Conservation (phyloP, 2,113 vertebrate genomes). For the Myiagra hebetior region DNA sequence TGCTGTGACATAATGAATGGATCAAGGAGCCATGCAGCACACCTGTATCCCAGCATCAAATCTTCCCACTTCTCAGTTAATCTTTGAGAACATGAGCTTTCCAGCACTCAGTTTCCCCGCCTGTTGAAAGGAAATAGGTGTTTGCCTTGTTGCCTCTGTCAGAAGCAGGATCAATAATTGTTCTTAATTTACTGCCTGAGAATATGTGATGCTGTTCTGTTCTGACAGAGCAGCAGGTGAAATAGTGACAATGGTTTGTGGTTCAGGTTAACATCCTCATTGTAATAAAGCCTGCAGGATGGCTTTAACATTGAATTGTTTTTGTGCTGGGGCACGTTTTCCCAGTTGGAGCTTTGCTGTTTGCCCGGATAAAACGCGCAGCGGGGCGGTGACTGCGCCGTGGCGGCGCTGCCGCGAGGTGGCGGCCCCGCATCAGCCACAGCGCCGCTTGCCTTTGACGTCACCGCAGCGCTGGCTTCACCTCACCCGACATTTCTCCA, state of each 20-base stretch:
- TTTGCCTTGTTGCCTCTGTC: not conserved
- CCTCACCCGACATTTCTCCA: not conserved
- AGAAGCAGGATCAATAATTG: not conserved
- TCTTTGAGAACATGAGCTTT: not conserved
- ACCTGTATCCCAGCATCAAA: not conserved
- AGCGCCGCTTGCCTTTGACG: not conserved
- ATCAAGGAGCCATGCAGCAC: not conserved
- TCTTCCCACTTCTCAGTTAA: not conserved
- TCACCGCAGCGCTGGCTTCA: not conserved
- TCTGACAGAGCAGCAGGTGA: not conserved
- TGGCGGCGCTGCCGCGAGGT: not conserved
- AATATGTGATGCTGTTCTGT: not conserved
- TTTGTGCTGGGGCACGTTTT: fast-evolving
- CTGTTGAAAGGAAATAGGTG: not conserved
- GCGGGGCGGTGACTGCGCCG: not conserved
- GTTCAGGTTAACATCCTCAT: not conserved
- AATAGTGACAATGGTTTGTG: not conserved
- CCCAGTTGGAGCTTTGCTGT: fast-evolving
- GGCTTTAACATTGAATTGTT: fast-evolving
- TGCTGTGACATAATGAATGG: not conserved
- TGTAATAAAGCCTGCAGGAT: not conserved
- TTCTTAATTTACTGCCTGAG: not conserved
- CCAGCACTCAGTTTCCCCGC: not conserved
- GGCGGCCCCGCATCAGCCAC: not conserved
- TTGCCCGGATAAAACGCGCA: fast-evolving